Percentiles rank a stretch among this genome's conserved stretches.
Evolutionary conservation across 2,888 invertebrate species (phyloP).

Genomic region (Pyrocoelia pectoralis): DNA sequence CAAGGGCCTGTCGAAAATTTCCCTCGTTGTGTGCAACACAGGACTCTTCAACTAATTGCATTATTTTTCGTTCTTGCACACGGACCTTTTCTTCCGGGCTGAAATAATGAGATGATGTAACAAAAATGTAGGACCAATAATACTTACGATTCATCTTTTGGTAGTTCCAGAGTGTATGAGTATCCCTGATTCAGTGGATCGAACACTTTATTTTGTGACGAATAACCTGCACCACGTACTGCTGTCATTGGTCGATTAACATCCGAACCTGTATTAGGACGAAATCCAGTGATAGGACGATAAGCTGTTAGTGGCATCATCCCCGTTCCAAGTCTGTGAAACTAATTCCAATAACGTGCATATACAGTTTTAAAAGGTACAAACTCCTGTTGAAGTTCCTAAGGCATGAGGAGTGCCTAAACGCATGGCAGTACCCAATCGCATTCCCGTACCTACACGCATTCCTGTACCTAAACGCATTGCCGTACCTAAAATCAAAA

Average conservation of each 20-base stretch:
- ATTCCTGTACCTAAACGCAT: too few species aligned
- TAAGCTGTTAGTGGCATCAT: conserved; percentile 45
- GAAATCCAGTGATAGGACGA: conserved; percentile 58
- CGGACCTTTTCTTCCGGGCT: conserved; percentile 93
- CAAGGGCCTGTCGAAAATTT: conserved; percentile 73
- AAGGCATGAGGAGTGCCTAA: conserved; percentile 42
- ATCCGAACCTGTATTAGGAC: conserved; percentile 56
- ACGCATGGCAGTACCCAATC: conserved; percentile 60
- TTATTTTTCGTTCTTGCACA: conserved; percentile 87
- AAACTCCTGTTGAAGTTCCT: conserved; percentile 66
- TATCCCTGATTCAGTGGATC: conserved; percentile 79
- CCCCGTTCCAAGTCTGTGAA: conserved; percentile 57
- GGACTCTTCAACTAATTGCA: conserved; percentile 89
- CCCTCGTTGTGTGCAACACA: conserved; percentile 74
- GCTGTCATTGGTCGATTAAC: conserved; percentile 91
- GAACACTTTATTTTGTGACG: conserved; percentile 75
- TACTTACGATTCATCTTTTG: conserved; percentile 79
- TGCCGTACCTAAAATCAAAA: too few species aligned
- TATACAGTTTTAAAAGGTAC: conserved; percentile 32
- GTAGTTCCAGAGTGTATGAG: conserved; percentile 71
- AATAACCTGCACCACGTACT: conserved; percentile 95
- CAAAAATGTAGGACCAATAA: not conserved
- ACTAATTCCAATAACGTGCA: conserved; percentile 44
- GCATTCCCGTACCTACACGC: conserved; percentile 13
- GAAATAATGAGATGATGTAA: not conserved